phyloP scores from a whole-genome alignment of 2,113 vertebrate genomes.

The Chinchilla lanigera region DNA sequence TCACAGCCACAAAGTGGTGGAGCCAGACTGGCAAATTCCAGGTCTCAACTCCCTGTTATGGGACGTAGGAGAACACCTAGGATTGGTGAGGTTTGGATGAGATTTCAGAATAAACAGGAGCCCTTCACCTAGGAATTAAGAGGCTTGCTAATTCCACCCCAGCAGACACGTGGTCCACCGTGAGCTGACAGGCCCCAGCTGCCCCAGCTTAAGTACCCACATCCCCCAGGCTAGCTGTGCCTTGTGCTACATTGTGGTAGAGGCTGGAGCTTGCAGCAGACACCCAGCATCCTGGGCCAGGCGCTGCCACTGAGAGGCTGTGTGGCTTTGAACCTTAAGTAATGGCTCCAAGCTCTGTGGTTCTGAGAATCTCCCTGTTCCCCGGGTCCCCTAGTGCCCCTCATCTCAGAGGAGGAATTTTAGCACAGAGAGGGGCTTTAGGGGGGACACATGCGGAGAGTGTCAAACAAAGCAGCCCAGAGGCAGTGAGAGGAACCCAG shows the following conservation, averaged over 20 bases:
- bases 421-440: not conserved
- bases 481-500: not conserved
- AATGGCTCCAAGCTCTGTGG: not conserved
- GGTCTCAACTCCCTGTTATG: not conserved
- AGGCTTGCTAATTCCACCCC: not conserved
- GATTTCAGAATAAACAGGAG: not conserved
- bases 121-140: not conserved
- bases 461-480: not conserved
- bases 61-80: not conserved
- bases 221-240: fast-evolving
- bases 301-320: not conserved
- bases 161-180: not conserved
- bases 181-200: not conserved
- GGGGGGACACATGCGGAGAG: not conserved
- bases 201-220: not conserved
- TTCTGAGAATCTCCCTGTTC: not conserved
- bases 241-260: not conserved
- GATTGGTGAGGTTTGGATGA: conserved; percentile 13
- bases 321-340: not conserved
- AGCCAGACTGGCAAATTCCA: not conserved
- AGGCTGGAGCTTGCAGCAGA: not conserved
- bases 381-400: not conserved
- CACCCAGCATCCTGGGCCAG: not conserved
- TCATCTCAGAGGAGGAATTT: not conserved
- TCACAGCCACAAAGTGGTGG: not conserved